Percentiles rank a stretch among this genome's conserved stretches.
Evolutionary conservation across 2,797 vertebrate species (phyloP).

Genomic region (Sciurus vulgaris): DNA sequence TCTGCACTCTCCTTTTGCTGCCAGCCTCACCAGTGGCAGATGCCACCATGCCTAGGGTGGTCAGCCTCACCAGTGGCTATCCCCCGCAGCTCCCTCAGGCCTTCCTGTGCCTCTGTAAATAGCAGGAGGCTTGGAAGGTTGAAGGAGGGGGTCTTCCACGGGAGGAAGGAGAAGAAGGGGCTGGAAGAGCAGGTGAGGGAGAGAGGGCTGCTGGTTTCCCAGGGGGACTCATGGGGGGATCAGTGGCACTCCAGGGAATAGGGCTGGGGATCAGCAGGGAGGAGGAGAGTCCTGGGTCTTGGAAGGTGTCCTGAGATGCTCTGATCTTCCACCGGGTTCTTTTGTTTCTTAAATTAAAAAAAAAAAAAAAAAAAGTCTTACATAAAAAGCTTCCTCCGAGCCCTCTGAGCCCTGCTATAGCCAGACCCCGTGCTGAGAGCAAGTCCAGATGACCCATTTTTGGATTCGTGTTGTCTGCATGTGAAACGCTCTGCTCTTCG

Average conservation of each 20-base stretch:
- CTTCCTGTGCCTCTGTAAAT: background rate
- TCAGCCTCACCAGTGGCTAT: background rate
- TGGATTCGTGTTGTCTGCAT: constrained; percentile 1
- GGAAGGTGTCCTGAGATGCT: background rate
- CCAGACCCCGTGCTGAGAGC: background rate
- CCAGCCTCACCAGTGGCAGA: background rate
- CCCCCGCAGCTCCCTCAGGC: background rate
- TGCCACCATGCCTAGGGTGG: too few species aligned
- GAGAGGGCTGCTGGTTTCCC: background rate
- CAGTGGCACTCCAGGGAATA: background rate
- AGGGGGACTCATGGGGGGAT: background rate
- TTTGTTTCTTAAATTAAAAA: background rate
- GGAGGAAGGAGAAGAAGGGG: background rate
- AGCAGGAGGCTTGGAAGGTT: too few species aligned
- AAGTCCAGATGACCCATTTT: background rate
- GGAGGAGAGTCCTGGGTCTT: background rate
- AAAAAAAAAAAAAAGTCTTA: background rate
- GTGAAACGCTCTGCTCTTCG: background rate
- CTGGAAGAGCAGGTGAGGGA: background rate
- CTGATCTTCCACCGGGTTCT: background rate
- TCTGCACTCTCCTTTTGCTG: accelerated
- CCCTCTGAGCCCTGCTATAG: background rate
- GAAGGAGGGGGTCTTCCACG: background rate
- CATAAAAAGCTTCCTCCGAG: background rate
- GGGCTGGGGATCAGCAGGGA: background rate